phyloP scores from a whole-genome alignment of 2,797 vertebrate genomes.

The Muraenolepis orangiensis region DNA sequence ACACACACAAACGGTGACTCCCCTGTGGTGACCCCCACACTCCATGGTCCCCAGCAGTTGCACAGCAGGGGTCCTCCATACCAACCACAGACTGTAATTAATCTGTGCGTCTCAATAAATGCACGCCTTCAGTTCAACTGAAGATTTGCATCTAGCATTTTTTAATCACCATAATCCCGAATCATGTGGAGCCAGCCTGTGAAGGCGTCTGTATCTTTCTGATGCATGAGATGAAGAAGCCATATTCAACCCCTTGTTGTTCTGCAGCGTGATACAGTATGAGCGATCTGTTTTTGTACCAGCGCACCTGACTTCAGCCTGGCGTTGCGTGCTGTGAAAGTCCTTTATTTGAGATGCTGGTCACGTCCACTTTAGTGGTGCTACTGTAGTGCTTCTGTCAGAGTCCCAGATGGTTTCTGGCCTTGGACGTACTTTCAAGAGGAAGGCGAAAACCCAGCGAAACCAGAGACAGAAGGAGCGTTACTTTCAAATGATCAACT shows the following conservation, averaged over 20 bases:
- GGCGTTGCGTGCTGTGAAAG: neutral
- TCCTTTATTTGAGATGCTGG: neutral
- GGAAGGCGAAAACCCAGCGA: neutral
- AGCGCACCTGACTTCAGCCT: too few relatives aligned
- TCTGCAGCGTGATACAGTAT: neutral
- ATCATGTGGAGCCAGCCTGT: neutral
- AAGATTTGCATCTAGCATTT: neutral
- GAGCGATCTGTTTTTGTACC: neutral
- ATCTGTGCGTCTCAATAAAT: constrained; percentile 15
- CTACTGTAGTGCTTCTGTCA: neutral
- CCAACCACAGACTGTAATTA: constrained; percentile 7
- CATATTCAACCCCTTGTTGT: neutral
- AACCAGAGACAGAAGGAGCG: neutral
- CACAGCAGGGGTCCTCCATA: constrained; percentile 19
- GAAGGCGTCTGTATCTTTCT: neutral
- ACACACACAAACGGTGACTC: constrained; percentile 4
- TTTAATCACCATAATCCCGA: neutral
- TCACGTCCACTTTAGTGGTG: neutral
- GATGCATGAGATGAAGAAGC: neutral
- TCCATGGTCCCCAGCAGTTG: neutral
- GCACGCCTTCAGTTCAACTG: neutral
- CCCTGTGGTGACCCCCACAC: constrained; percentile 11
- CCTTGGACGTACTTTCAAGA: neutral
- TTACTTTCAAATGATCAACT: neutral
- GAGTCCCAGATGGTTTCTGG: neutral